phyloP scores from a whole-genome alignment of 2,113 vertebrate genomes.

The Gallinago undulata region DNA sequence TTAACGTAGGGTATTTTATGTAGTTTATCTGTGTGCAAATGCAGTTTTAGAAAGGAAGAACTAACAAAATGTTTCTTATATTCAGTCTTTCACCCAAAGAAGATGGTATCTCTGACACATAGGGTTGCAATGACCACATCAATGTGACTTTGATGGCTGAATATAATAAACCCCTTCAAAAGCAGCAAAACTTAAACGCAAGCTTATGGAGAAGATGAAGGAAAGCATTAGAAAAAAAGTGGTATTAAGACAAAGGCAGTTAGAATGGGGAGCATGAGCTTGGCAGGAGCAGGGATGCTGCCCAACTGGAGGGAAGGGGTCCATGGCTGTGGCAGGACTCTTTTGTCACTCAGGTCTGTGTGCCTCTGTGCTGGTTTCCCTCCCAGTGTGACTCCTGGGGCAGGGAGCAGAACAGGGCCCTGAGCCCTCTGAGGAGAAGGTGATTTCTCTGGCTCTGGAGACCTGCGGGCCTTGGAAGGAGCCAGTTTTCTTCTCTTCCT shows the following conservation, averaged over 20 bases:
- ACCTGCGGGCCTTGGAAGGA: background rate
- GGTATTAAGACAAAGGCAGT: background rate
- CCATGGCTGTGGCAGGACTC: background rate
- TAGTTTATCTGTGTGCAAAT: background rate
- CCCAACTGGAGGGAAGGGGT: background rate
- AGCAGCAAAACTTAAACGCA: background rate
- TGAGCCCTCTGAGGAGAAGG: background rate
- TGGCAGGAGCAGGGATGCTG: background rate
- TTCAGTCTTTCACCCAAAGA: background rate
- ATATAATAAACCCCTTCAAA: background rate
- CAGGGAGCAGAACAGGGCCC: background rate
- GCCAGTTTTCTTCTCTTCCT: background rate
- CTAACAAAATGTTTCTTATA: background rate
- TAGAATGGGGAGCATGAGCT: background rate
- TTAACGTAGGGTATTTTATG: background rate
- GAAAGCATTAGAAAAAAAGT: background rate
- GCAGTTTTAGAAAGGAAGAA: background rate
- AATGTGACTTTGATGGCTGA: background rate
- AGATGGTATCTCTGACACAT: background rate
- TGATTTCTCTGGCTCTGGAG: fast-evolving
- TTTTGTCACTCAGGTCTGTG: background rate
- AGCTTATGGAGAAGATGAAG: background rate
- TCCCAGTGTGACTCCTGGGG: too few species aligned
- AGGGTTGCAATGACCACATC: background rate
- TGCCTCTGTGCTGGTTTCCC: fast-evolving